Base-by-base conservation (phyloP, 2,797 vertebrate species). In the Antrozous pallidus region DNA sequence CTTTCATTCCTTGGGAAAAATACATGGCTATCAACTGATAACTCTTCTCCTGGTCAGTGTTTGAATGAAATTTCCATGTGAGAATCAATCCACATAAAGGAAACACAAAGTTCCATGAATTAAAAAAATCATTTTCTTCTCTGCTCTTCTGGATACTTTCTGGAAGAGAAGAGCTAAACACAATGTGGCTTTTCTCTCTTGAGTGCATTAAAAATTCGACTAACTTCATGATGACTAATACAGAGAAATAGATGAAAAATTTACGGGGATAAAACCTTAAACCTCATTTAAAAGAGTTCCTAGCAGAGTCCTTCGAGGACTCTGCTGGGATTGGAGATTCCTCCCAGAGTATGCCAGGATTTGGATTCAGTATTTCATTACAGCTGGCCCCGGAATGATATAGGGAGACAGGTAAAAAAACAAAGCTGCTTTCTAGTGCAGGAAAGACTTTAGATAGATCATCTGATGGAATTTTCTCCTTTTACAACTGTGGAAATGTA, bases 211-310 rank as follows among this genome's bases (percentile, higher is more conserved):
- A 78, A 80, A 87, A 93, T 78, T 49, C 36, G 3, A 71, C 73
- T 84, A 84, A 92, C 61, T 94, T 85, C 49, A 92, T 47, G 58
- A 92, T 83, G 81, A 89, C 49, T 88, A 82, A 73, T 12, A 81
- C 4, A 33, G 82, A 95, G 71, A 93, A 88, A 91, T 9, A 90
- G 84, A 95, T 69, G 58, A 75, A 73, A 95, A 87, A 92, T 54
- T 93, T 22, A 69, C 20, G 73, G 61, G 58, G 26, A 94, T 81
- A 88, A 96, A 90, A 78, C 89, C 70, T 56, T 88, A 67, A 88
- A 28, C 28, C 89, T 86, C 84, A 96, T 77, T 94, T 96, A 94
- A 96, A 94, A 88, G n/a, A 95, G 40, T 16, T 56, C 16, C 26
- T 40, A 94, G 87, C n/a, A 85, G 90, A 80, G 51, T 75, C 54